Evolutionary conservation across 2,113 vertebrate species (phyloP), one percentile per base, ranked within the genome.

Genomic region (Pagrus major): DNA sequence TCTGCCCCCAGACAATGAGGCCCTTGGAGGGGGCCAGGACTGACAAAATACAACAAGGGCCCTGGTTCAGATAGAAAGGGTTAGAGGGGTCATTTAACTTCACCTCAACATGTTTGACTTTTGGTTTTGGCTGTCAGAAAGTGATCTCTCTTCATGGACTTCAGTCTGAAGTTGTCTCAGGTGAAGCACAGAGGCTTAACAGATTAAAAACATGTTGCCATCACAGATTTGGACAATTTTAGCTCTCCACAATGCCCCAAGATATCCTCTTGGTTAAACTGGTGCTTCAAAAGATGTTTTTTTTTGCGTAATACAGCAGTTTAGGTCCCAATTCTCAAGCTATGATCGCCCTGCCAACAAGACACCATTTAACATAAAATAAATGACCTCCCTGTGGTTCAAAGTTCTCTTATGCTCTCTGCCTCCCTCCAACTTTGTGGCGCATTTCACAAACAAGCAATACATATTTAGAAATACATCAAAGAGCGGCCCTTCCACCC

Each of bases 401-500:
- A 73, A 44, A 74, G 58, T 75, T 88, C 90, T 84, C 64, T 70
- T 66, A n/a, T 46, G 63, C 68, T 77, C 76, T 71, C 33, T 69
- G 74, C 55, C 71, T 83, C 46, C 23, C 81, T 69, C 85, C 64
- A 80, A 72, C 70, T 93, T 82, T 89, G 89, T 49, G 92, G 91
- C 46, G 20, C 52, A 72, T 81, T 88, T 85, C 58, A 92, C 83
- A 89, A 92, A 93, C 89, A 93, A 91, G 86, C 44, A 80, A 88
- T 78, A 78, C 84, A 76, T 86, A 89, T 87, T 90, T 93, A 93
- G 80, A 93, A 85, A 88, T 80, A 88, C 85, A 92, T 94, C 87
- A 94, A 92, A 93, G 86, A 23, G 27, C 59, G 67, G 72, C 72
- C 76, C 78, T 89, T 88, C 84, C 81, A 81, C 72, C 78, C 78